These are phyloP conservation scores for Apotomis betuletana DNA, from an alignment of 2,888 invertebrate genomes.

Conservation along the genomic window DNA sequence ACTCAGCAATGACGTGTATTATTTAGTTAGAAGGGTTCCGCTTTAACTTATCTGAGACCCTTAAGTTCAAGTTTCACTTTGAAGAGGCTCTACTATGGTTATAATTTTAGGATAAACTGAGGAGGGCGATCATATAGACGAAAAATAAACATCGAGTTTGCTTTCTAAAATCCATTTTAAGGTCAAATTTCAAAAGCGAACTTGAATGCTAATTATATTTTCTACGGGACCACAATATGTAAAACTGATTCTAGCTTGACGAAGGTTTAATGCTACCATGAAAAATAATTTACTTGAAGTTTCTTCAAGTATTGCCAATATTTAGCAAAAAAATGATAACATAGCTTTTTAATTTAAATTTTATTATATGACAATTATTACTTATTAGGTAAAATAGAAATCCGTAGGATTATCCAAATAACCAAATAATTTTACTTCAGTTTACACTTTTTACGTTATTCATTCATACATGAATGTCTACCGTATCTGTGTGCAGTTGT, in stretches of 20 bases:
- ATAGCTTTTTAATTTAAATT: too few relatives aligned
- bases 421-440: neutral
- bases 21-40: slow-evolving; percentile 18
- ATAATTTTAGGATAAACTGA: too few relatives aligned
- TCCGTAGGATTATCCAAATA: neutral
- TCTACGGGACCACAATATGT: slow-evolving; percentile 15
- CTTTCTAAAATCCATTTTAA: too few relatives aligned
- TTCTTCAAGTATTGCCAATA: neutral
- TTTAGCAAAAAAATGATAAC: neutral
- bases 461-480: neutral
- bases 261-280: neutral
- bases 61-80: neutral
- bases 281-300: neutral
- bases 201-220: neutral
- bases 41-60: neutral
- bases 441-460: neutral
- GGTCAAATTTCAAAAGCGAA: too few relatives aligned
- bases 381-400: too few relatives aligned
- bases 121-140: too few relatives aligned
- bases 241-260: neutral
- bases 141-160: too few relatives aligned
- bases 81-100: too few relatives aligned
- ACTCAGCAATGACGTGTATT: slow-evolving; percentile 31
- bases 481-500: slow-evolving; percentile 13
- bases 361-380: too few relatives aligned